A percentile compares a stretch with the other conserved stretches of the same genome.
These are phyloP conservation scores for Cataglyphis albicans DNA, from an alignment of 2,888 invertebrate genomes.

Conservation along the genomic window DNA sequence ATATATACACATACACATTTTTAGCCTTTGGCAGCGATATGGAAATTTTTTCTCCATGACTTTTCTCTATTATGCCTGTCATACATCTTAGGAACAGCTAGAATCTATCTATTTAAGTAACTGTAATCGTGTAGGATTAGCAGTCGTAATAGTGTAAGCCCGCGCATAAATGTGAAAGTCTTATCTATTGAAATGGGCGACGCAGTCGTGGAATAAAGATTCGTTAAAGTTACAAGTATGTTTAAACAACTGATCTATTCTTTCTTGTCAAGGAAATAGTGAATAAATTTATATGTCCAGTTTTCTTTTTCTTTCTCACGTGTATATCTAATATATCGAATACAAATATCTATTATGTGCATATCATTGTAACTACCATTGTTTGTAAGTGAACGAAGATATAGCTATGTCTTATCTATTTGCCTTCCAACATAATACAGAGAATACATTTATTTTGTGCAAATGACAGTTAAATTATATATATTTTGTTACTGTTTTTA, in stretches of 20 bases:
- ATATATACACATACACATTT: constrained; percentile 66
- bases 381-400: constrained; percentile 45
- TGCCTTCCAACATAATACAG: constrained; percentile 66
- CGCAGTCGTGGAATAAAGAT: constrained; percentile 50
- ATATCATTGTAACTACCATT: constrained; percentile 32
- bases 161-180: constrained; percentile 46
- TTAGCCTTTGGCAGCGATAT: constrained; percentile 82
- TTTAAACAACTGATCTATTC: constrained; percentile 57
- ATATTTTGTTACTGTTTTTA: constrained; percentile 25
- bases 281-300: constrained; percentile 47
- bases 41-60: constrained; percentile 58
- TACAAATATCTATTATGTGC: constrained; percentile 56
- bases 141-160: constrained; percentile 49
- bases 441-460: constrained; percentile 75
- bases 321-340: constrained; percentile 30
- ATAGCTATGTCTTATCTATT: constrained; percentile 66
- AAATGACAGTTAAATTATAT: constrained; percentile 67
- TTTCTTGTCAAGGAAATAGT: constrained; percentile 38
- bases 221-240: constrained; percentile 43
- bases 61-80: constrained; percentile 66
- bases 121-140: constrained; percentile 67
- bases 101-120: constrained; percentile 67
- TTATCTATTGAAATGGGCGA: constrained; percentile 44
- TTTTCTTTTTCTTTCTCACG: constrained; percentile 35
- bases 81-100: constrained; percentile 76